Evolutionary conservation across 1,140 invertebrate species (phyloP).

Genomic region (Linepithema humile): DNA sequence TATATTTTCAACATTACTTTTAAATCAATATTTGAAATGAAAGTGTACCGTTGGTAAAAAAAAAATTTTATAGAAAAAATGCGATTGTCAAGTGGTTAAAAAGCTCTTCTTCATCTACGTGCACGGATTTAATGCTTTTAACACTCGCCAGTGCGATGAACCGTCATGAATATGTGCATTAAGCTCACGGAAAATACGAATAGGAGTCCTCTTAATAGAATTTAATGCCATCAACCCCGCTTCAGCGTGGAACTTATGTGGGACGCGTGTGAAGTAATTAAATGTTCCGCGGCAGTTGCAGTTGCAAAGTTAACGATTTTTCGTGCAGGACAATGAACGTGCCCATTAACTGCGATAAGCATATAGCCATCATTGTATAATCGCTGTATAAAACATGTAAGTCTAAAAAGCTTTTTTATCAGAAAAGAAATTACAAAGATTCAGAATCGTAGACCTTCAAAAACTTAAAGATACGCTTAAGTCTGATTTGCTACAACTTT

Average conservation of each 20-base stretch:
- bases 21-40: background rate
- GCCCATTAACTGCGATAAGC: conserved; percentile 7
- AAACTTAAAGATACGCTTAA: no score
- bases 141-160: conserved; percentile 25
- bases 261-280: conserved; percentile 47
- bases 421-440: background rate
- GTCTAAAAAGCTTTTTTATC: no score
- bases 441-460: no score
- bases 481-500: no score
- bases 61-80: background rate
- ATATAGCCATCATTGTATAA: background rate
- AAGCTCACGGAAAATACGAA: conserved; percentile 47
- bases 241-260: conserved; percentile 49
- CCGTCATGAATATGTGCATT: conserved; percentile 45
- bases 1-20: background rate
- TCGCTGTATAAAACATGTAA: background rate
- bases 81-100: conserved; percentile 8
- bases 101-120: background rate
- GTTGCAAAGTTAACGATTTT: conserved; percentile 49
- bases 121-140: conserved; percentile 24
- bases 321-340: conserved; percentile 7
- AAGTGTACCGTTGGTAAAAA: background rate
- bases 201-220: conserved; percentile 42
- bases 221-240: conserved; percentile 56
- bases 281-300: conserved; percentile 27